A percentile compares a stretch with the other conserved stretches of the same genome.
phyloP scores from a whole-genome alignment of 2,888 invertebrate genomes.

The Escarpia spicata region DNA sequence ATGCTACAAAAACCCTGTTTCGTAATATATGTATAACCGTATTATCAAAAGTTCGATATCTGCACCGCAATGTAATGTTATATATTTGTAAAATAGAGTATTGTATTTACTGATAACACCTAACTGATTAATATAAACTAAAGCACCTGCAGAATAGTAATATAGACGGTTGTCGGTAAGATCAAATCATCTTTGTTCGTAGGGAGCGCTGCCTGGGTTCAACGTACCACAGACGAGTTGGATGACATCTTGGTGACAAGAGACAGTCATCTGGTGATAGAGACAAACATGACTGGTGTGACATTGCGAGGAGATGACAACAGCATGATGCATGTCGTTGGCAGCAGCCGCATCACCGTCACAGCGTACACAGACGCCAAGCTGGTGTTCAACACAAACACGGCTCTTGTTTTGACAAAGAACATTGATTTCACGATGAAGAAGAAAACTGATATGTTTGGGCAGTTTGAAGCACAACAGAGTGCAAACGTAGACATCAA shows the following conservation, averaged over 20 bases:
- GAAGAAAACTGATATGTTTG: constrained; percentile 38
- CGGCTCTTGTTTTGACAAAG: constrained; percentile 36
- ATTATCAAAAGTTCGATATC: too few species aligned
- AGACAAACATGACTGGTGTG: constrained; percentile 35
- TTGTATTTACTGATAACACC: too few species aligned
- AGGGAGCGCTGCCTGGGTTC: constrained; percentile 48
- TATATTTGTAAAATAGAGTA: too few species aligned
- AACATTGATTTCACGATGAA: constrained; percentile 31
- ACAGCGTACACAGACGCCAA: constrained; percentile 34
- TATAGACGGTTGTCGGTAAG: not conserved
- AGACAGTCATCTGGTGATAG: constrained; percentile 42
- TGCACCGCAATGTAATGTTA: too few species aligned
- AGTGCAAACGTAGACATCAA: not conserved
- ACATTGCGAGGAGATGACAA: constrained; percentile 34
- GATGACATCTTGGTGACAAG: constrained; percentile 39
- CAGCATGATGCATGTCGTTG: constrained; percentile 37
- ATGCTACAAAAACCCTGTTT: too few species aligned
- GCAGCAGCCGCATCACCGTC: constrained; percentile 30
- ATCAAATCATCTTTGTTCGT: constrained; percentile 22
- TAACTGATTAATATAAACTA: too few species aligned
- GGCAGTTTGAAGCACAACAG: constrained; percentile 19
- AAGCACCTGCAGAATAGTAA: not conserved
- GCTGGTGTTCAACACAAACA: constrained; percentile 31
- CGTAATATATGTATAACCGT: too few species aligned
- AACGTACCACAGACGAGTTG: constrained; percentile 32